Evolutionary conservation across 1,140 invertebrate genomes (phyloP).

Genomic region (Glossosoma conforme): DNA sequence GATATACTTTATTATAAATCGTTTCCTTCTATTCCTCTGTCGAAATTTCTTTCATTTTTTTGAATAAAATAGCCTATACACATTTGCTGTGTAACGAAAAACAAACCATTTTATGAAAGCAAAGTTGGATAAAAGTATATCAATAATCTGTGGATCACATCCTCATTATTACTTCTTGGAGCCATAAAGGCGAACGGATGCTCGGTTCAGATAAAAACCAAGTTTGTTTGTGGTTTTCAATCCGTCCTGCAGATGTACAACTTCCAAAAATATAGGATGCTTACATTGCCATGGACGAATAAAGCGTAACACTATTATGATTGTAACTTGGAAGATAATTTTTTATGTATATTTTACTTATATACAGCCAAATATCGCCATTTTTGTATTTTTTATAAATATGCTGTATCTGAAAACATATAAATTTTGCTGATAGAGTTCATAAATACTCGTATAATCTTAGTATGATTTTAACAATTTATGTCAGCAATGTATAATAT

Average conservation of each 20-base stretch:
- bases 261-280: too few species aligned
- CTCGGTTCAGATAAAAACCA: conserved; percentile 9
- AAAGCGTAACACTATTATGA: conserved; percentile 11
- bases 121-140: conserved; percentile 11
- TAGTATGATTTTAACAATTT: background rate
- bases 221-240: conserved; percentile 19
- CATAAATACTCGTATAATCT: background rate
- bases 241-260: conserved; percentile 1
- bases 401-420: background rate
- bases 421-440: background rate
- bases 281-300: background rate
- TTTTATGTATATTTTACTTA: background rate
- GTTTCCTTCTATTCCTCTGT: too few species aligned
- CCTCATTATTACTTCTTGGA: conserved; percentile 12
- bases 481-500: background rate
- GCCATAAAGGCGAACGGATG: conserved; percentile 9
- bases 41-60: background rate
- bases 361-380: background rate
- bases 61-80: background rate
- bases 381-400: conserved; percentile 7
- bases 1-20: too few species aligned
- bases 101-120: conserved; percentile 6
- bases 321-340: background rate
- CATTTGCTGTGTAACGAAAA: background rate
- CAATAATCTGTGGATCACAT: conserved; percentile 8